Percentiles rank a stretch among this genome's conserved stretches.
phyloP scores from a whole-genome alignment of 1,140 invertebrate genomes.

The Leptopilina clavipes region DNA sequence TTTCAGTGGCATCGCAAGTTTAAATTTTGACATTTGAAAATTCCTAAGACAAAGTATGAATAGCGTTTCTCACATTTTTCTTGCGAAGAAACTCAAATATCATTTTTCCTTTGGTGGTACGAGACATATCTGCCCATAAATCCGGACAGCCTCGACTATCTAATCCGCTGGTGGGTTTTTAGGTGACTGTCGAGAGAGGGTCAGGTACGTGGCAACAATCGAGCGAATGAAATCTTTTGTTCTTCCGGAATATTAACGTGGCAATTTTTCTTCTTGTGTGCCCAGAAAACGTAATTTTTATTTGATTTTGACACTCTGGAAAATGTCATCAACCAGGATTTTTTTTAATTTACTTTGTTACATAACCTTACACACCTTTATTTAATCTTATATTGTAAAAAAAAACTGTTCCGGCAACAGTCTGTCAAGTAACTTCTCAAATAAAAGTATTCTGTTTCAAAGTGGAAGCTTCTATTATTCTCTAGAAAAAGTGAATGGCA shows the following conservation, averaged over 20 bases:
- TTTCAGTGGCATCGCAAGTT: neutral
- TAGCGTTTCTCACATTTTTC: slow-evolving; percentile 12
- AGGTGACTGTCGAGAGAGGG: slow-evolving; percentile 13
- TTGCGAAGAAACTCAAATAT: slow-evolving; percentile 3
- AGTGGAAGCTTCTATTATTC: no score
- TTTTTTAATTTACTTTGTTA: neutral
- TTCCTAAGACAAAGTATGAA: slow-evolving; percentile 18
- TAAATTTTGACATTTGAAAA: neutral
- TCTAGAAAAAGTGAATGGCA: no score
- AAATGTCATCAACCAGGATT: neutral
- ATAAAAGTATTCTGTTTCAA: no score
- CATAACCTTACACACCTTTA: no score
- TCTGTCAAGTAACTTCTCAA: no score
- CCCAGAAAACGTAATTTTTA: slow-evolving; percentile 13
- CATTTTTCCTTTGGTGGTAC: slow-evolving; percentile 2
- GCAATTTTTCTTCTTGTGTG: slow-evolving; percentile 3
- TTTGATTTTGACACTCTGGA: neutral
- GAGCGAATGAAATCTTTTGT: slow-evolving; percentile 12
- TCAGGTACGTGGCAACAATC: slow-evolving; percentile 12
- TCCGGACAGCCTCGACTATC: slow-evolving; percentile 24
- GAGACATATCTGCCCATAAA: slow-evolving; percentile 15
- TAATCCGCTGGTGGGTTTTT: slow-evolving; percentile 8
- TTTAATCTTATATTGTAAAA: no score
- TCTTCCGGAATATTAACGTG: slow-evolving; percentile 24
- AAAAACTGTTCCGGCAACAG: no score